Evolutionary conservation across 30 jellyfish, hydroid and myxozoan species (phyloP).

Genomic region (Turritopsis rubra): DNA sequence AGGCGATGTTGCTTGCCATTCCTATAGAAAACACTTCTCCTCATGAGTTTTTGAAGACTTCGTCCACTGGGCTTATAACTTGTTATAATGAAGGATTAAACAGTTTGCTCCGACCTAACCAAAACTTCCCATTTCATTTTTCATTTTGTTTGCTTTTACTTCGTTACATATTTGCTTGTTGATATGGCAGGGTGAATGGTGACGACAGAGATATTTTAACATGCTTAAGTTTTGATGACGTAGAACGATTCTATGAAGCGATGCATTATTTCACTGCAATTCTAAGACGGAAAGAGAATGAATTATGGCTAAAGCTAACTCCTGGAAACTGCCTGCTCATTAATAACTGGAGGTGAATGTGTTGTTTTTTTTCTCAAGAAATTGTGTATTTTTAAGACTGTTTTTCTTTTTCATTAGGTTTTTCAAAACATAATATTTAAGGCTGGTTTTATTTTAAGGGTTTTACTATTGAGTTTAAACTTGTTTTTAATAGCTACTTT

Average conservation of each 20-base stretch:
- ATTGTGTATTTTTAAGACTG: background rate
- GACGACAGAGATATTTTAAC: slow-evolving; percentile 49
- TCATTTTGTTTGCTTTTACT: background rate
- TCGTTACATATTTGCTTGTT: background rate
- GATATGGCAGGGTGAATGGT: slow-evolving; percentile 36
- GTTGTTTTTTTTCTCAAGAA: background rate
- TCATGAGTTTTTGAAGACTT: too few relatives aligned
- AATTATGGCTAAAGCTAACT: slow-evolving; percentile 35
- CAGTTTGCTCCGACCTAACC: background rate
- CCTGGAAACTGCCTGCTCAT: slow-evolving; percentile 72
- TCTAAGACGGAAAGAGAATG: slow-evolving; percentile 35
- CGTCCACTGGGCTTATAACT: too few relatives aligned
- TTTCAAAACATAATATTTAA: background rate
- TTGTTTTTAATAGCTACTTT: too few relatives aligned
- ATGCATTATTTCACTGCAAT: slow-evolving; percentile 29
- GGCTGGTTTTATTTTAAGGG: background rate
- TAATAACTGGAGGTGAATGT: slow-evolving; percentile 77
- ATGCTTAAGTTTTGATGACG: slow-evolving; percentile 59
- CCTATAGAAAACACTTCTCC: too few relatives aligned
- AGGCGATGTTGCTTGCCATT: too few relatives aligned
- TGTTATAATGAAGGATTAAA: too few relatives aligned
- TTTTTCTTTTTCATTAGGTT: background rate
- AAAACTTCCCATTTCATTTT: too few relatives aligned
- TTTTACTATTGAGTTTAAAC: background rate
- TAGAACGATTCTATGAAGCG: slow-evolving; percentile 56